Evolutionary conservation across 1,140 invertebrate genomes (phyloP), one percentile per base, ranked within the genome.

Genomic region (Metaphire vulgaris): DNA sequence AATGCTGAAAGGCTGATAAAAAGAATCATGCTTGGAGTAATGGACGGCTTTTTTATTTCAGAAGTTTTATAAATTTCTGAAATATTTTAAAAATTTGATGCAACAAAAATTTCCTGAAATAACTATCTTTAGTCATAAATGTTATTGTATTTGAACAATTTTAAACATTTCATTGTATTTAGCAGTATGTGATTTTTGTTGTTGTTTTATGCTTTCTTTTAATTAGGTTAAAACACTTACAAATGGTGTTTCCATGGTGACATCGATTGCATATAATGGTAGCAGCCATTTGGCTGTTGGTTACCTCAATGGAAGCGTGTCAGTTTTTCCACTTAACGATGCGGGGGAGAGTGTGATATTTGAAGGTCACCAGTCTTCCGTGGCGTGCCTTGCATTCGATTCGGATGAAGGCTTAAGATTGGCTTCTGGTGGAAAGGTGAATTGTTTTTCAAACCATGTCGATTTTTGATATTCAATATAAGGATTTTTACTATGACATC

Each of bases 261-360:
- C 92, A 1, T 88, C 87, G 34, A 85, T 96, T 74, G 89, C 82
- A 76, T 88, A 90, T 2, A 93, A 90, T 76, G 90, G 91, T 82
- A 90, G 90, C 67, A 87, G 90, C 74, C 89, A 92, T 77, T 86
- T 99, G 79, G 95, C 96, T 26, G 93, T 92, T 69, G 97, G 96
- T 15, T 98, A 97, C 86, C 87, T 89, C 2, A 93, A 98, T 89
- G 97, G 97, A 14, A 90, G 90, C 72, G 89, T 99, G 0, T 91
- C 92, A 84, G 88, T 95, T 0, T 98, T 92, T 81, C 80, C 86
- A 74, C 72, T 86, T 1, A 56, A 76, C 21, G 90, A 88, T 78
- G 90, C 89, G 80, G 92, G 93, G 82, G 86, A 89, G 80, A 87
- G 90, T 29, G 91, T 92, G 81, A 91, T 91, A 26, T 94, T 98